phyloP scores from a whole-genome alignment of 2,888 invertebrate species.

The Acanthosepion pharaonis region DNA sequence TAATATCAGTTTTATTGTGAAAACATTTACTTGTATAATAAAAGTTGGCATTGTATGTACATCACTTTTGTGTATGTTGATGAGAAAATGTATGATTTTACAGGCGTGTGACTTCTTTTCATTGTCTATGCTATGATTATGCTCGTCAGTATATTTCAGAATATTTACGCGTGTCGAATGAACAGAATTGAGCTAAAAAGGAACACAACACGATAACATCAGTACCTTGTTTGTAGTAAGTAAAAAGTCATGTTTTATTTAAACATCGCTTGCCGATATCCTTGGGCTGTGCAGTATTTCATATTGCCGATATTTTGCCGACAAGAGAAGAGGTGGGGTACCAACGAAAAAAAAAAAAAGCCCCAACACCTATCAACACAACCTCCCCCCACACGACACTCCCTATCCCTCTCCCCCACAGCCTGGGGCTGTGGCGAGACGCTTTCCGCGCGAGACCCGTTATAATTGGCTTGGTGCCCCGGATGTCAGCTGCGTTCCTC shows the following conservation, averaged over 20 bases:
- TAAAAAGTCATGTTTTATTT: slow-evolving; percentile 33
- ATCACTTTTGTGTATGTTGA: not conserved
- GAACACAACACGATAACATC: not conserved
- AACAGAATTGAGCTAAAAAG: not conserved
- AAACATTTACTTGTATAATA: too few relatives aligned
- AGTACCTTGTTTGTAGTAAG: not conserved
- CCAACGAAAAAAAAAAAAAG: not conserved
- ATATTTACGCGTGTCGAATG: not conserved
- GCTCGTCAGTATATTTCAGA: not conserved
- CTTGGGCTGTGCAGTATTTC: not conserved
- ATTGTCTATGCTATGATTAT: too few relatives aligned
- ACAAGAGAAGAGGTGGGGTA: not conserved
- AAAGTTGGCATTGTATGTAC: too few relatives aligned
- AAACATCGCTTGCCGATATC: not conserved
- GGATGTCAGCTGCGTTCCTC: slow-evolving; percentile 15
- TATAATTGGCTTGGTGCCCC: slow-evolving; percentile 33
- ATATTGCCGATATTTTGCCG: not conserved
- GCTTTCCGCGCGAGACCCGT: slow-evolving; percentile 22
- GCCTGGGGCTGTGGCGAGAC: slow-evolving; percentile 3
- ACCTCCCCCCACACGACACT: not conserved
- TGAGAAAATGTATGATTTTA: not conserved
- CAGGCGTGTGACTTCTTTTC: too few relatives aligned
- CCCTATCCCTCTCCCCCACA: not conserved
- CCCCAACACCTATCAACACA: not conserved
- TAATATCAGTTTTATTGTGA: too few relatives aligned